A percentile compares a stretch with the other conserved stretches of the same genome.
phyloP scores from a whole-genome alignment of 2,888 invertebrate genomes.

The Thymelicus acteon region DNA sequence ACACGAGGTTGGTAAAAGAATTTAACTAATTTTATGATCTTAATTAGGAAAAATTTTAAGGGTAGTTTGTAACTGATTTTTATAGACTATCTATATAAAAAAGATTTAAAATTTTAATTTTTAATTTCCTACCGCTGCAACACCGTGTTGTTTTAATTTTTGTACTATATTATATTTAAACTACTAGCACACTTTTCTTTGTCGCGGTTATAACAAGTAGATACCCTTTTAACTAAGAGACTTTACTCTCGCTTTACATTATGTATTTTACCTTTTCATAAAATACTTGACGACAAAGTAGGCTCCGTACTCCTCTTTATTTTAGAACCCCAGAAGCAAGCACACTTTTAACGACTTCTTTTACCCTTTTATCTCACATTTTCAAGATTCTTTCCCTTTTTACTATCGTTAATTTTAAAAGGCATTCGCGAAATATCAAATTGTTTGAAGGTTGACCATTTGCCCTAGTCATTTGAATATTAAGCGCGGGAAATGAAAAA shows the following conservation, averaged over 20 bases:
- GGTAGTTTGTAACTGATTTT: too few relatives aligned
- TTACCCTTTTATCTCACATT: conserved; percentile 37
- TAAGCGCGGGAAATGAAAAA: conserved; percentile 28
- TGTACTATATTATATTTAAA: neutral
- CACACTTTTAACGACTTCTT: conserved; percentile 31
- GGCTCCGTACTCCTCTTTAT: conserved; percentile 15
- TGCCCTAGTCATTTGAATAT: conserved; percentile 30
- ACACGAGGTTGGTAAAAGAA: too few relatives aligned
- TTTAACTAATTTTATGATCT: too few relatives aligned
- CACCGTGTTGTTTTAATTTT: neutral
- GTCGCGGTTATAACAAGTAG: neutral
- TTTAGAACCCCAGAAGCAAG: conserved; percentile 29
- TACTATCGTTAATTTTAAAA: conserved; percentile 42
- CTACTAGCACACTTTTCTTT: neutral
- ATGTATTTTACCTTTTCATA: conserved; percentile 12
- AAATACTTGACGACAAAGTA: conserved; percentile 28
- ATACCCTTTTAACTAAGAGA: conserved; percentile 3
- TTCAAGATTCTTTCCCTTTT: conserved; percentile 34
- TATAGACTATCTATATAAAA: neutral
- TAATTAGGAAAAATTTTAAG: too few relatives aligned
- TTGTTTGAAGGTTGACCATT: conserved; percentile 39
- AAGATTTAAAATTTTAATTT: neutral
- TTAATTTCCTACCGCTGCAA: neutral
- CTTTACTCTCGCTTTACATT: neutral
- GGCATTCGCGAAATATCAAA: conserved; percentile 36